Conservation (phyloP, 2,888 invertebrate genomes). For the Nemapogon koenigi region DNA sequence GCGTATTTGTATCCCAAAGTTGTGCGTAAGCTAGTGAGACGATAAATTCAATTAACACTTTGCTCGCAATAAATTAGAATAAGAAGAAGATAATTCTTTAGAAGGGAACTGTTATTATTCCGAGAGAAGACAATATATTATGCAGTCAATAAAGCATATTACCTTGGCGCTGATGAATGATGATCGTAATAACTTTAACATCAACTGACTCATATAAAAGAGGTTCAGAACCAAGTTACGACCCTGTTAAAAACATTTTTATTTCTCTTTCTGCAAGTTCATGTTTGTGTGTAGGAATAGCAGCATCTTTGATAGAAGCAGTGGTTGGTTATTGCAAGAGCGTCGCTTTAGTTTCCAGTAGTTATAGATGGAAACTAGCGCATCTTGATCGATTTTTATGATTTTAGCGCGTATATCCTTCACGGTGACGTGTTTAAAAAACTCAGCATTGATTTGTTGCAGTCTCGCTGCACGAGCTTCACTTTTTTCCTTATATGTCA, state of each 20-base stretch:
- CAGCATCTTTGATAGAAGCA: conserved; percentile 83
- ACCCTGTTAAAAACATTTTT: conserved; percentile 95
- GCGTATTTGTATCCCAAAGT: too few relatives aligned
- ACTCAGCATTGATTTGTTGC: conserved; percentile 92
- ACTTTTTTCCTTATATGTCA: conserved; percentile 94
- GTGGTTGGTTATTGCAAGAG: conserved; percentile 82
- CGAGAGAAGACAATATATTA: too few relatives aligned
- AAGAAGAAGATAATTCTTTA: too few relatives aligned
- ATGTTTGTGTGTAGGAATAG: conserved; percentile 80
- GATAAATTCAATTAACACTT: too few relatives aligned
- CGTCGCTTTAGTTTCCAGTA: conserved; percentile 97
- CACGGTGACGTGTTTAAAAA: conserved; percentile 87
- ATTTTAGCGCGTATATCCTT: conserved; percentile 83
- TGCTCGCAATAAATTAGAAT: too few relatives aligned
- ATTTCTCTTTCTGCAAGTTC: conserved; percentile 93
- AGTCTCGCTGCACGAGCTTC: conserved; percentile 90
- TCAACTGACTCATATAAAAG: conserved; percentile 95
- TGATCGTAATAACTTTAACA: conserved; percentile 92
- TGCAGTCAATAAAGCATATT: too few relatives aligned
- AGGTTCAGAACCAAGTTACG: conserved; percentile 94
- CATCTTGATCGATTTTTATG: conserved; percentile 83
- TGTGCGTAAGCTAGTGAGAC: too few relatives aligned
- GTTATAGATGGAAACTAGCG: conserved; percentile 87
- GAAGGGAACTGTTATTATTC: too few relatives aligned
- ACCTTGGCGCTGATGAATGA: too few relatives aligned